Conservation (phyloP, 2,113 vertebrate genomes). For the Coracopsis vasa region DNA sequence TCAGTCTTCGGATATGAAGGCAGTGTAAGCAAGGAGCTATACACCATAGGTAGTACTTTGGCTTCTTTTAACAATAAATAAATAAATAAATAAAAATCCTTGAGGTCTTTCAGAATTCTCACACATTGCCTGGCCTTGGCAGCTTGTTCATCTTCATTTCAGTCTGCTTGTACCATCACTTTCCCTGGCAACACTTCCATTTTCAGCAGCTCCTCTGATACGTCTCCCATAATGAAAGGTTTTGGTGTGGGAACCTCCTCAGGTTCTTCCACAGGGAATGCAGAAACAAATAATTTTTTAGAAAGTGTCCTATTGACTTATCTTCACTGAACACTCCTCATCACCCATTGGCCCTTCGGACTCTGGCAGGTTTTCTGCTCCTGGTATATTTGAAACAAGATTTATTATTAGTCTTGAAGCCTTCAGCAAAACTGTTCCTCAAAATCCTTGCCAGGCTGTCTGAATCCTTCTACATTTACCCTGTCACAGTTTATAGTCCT, state of each 20-base stretch:
- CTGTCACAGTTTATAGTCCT: neutral
- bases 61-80: neutral
- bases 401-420: neutral
- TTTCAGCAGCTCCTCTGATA: neutral
- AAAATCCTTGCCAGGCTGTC: neutral
- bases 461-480: neutral
- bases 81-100: neutral
- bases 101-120: neutral
- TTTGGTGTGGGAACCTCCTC: neutral
- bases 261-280: neutral
- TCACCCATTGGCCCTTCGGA: neutral
- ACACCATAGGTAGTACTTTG: neutral
- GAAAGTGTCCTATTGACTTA: neutral
- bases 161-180: neutral
- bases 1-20: neutral
- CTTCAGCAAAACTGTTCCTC: neutral
- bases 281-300: neutral
- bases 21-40: neutral
- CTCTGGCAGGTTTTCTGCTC: neutral
- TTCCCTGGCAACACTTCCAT: neutral
- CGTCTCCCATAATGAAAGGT: neutral
- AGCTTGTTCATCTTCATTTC: neutral
- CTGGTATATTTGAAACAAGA: neutral
- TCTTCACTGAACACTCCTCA: neutral
- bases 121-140: neutral